Percentiles rank a stretch among this genome's conserved stretches.
Evolutionary conservation across 2,888 invertebrate genomes (phyloP).

Genomic region (Drosophila putrida): DNA sequence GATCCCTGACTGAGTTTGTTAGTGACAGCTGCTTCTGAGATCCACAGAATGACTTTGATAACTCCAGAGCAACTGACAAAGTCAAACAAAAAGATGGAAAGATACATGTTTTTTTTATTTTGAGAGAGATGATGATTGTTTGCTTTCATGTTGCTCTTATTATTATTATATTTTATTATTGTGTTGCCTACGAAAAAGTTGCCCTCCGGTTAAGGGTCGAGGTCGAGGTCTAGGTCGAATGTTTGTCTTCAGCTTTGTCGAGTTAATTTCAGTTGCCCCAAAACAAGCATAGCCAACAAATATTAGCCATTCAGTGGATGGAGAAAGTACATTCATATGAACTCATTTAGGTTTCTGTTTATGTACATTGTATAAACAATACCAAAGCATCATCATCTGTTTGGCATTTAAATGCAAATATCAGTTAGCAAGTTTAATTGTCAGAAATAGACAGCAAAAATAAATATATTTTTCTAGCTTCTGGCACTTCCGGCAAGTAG

Average conservation of each 20-base stretch:
- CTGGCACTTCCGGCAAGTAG: conserved; percentile 16
- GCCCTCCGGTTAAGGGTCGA: conserved; percentile 10
- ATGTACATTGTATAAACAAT: conserved; percentile 19
- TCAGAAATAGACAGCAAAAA: conserved; percentile 13
- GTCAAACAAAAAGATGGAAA: conserved; percentile 38
- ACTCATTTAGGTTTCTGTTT: conserved; percentile 12
- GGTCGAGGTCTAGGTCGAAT: conserved; percentile 19
- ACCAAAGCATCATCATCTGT: not conserved
- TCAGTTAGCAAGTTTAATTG: conserved; percentile 51
- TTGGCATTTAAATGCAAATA: conserved; percentile 35
- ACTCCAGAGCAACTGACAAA: conserved; percentile 27
- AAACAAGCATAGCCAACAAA: conserved; percentile 44
- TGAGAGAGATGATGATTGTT: conserved; percentile 46
- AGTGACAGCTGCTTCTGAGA: conserved; percentile 47
- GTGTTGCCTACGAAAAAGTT: conserved; percentile 16
- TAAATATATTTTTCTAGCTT: conserved; percentile 11
- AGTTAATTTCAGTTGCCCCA: conserved; percentile 45
- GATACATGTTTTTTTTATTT: conserved; percentile 6
- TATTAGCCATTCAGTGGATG: conserved; percentile 6
- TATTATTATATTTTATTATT: conserved; percentile 19
- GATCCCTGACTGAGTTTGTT: conserved; percentile 8
- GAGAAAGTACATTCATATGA: conserved; percentile 5
- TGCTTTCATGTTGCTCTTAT: conserved; percentile 41
- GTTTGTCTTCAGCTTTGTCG: conserved; percentile 39
- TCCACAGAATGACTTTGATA: conserved; percentile 21